Base-by-base conservation (phyloP, 2,113 vertebrate genomes). In the Platichthys stellatus region DNA sequence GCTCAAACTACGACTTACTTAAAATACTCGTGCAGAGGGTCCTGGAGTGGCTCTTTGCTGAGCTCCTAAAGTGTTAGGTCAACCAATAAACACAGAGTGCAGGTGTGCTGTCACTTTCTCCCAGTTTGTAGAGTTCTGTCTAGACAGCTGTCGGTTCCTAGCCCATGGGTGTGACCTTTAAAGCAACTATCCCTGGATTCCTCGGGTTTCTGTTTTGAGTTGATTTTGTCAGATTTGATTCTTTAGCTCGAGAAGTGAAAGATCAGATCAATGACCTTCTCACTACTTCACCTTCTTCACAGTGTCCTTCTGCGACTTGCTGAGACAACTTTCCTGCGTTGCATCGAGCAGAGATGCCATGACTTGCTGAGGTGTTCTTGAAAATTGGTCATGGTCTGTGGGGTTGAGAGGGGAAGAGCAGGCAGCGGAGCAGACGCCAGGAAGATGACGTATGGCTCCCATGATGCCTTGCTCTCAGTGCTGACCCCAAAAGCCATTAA, bases 401-500 rank as follows among this genome's bases (percentile, higher is more conserved):
- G 24, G 84, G 86, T 80, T 12, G 5, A 85, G 76, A 89, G 88
- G 90, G 93, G 88, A 92, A 89, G 92, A 90, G 69, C 72, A 67
- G 73, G 86, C 76, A 59, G 79, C 75, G 66, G 62, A 68, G 64
- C 85, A 88, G 83, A 90, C 40, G 89, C 90, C 90, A 89, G 72
- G 63, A 83, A 83, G 76, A 79, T 92, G 85, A 92, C 84, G 72
- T 88, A 85, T 28, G 85, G 88, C 78, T 87, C 91, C 91, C 84
- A 74, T 74, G 84, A 86, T 86, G 81, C 88, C 76, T 63, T 64
- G 78, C 83, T 85, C 53, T 72, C 67, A 83, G 81, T 64, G 76
- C 63, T 90, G 86, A 92, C 90, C 91, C 80, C 26, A 74, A 79
- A 80, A 88, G 80, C 82, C 89, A 84, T 91, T 91, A 84, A 78